phyloP scores from a whole-genome alignment of 2,888 invertebrate genomes.

The Napeogenes inachia region DNA sequence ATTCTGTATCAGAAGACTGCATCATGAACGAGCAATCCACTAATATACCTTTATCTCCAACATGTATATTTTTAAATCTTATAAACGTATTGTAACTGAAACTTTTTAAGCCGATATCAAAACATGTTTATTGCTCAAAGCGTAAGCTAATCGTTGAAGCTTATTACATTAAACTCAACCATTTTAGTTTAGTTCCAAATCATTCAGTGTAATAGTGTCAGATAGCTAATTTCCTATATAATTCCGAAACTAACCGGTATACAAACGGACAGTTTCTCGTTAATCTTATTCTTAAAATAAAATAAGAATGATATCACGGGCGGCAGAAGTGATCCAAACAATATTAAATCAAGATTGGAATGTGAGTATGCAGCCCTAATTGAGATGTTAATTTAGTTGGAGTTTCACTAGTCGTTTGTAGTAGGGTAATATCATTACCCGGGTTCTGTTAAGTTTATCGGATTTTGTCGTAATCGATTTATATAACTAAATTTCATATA shows the following conservation, averaged over 20 bases:
- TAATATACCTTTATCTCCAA: conserved; percentile 21
- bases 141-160: conserved; percentile 22
- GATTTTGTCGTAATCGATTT: too few relatives aligned
- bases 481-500: too few relatives aligned
- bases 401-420: conserved; percentile 21
- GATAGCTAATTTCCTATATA: neutral
- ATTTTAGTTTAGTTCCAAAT: neutral
- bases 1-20: neutral
- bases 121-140: conserved; percentile 25
- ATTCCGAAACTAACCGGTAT: neutral
- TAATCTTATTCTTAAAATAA: conserved; percentile 32
- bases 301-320: conserved; percentile 22
- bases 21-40: conserved; percentile 8
- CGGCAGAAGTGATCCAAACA: conserved; percentile 25
- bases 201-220: neutral
- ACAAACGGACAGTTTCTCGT: conserved; percentile 28
- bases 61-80: conserved; percentile 19
- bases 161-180: conserved; percentile 2
- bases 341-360: conserved; percentile 33
- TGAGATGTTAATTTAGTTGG: conserved; percentile 35
- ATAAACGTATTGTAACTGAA: conserved; percentile 15
- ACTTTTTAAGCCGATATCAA: conserved; percentile 28
- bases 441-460: too few relatives aligned
- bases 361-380: conserved; percentile 32
- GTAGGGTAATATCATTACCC: conserved; percentile 3